These are phyloP conservation scores for Axea sp. DNA, from an alignment of 2,888 invertebrate genomes.

Conservation along the genomic window DNA sequence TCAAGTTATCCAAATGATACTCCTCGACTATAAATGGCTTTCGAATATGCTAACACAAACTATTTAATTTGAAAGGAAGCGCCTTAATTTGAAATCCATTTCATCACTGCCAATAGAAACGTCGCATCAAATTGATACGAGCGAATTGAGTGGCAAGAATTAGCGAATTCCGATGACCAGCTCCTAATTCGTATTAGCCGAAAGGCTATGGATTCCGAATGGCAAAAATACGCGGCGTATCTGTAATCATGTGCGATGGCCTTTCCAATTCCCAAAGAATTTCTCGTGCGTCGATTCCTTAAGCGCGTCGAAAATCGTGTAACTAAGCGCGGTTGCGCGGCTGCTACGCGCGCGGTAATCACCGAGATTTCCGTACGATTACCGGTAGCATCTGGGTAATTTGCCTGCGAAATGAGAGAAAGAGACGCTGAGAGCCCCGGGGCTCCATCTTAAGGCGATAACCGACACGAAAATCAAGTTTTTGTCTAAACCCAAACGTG, in stretches of 20 bases:
- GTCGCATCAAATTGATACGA: slow-evolving; percentile 58
- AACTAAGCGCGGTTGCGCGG: slow-evolving; percentile 61
- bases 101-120: slow-evolving; percentile 56
- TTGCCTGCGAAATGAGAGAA: slow-evolving; percentile 75
- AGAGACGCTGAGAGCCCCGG: slow-evolving; percentile 48
- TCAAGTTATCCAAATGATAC: slow-evolving; percentile 33
- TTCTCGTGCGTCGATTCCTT: slow-evolving; percentile 59
- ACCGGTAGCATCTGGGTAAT: slow-evolving; percentile 77
- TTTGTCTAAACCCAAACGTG: slow-evolving; percentile 44
- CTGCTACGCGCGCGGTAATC: slow-evolving; percentile 75
- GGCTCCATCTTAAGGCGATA: slow-evolving; percentile 52
- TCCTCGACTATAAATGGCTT: slow-evolving; percentile 4
- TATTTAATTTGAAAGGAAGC: slow-evolving; percentile 36
- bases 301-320: slow-evolving; percentile 64
- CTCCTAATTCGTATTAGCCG: slow-evolving; percentile 53
- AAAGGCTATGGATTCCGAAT: slow-evolving; percentile 47
- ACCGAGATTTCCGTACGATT: slow-evolving; percentile 75
- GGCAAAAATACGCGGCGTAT: slow-evolving; percentile 41
- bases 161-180: slow-evolving; percentile 39
- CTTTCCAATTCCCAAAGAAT: slow-evolving; percentile 63
- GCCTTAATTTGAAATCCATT: slow-evolving; percentile 37
- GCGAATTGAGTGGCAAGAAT: slow-evolving; percentile 38
- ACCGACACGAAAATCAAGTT: slow-evolving; percentile 60
- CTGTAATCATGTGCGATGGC: slow-evolving; percentile 47
- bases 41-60: slow-evolving; percentile 35